phyloP scores from a whole-genome alignment of 2,888 invertebrate species.

The Mesorhabditis spiculigera region DNA sequence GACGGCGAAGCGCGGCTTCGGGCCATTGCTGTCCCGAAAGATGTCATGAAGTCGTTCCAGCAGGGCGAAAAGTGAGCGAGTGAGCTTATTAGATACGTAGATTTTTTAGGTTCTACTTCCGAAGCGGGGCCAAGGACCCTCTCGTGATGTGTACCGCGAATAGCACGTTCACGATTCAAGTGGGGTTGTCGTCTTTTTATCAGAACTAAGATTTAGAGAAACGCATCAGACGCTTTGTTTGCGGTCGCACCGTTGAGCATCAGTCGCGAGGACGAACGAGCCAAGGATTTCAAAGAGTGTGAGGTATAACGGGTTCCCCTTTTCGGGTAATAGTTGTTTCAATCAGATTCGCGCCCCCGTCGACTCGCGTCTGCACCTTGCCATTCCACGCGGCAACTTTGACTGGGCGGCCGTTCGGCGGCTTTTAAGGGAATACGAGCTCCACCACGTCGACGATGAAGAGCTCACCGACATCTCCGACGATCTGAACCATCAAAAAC shows the following conservation, averaged over 20 bases:
- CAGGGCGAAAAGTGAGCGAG: not conserved
- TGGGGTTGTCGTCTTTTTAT: not conserved
- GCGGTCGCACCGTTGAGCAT: not conserved
- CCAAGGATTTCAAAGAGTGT: not conserved
- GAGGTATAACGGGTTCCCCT: not conserved
- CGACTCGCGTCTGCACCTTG: not conserved
- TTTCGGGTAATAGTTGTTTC: not conserved
- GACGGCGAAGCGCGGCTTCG: not conserved
- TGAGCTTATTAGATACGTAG: not conserved
- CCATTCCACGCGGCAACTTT: no score
- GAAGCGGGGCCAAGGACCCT: not conserved
- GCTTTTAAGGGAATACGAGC: no score
- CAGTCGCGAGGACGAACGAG: not conserved
- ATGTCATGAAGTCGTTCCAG: not conserved
- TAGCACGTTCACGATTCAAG: not conserved
- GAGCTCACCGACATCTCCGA: no score
- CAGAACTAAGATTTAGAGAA: not conserved
- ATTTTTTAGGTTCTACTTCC: constrained; percentile 3
- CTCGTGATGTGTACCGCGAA: not conserved
- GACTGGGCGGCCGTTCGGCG: no score
- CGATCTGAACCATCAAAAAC: no score
- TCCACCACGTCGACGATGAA: no score
- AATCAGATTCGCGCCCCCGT: not conserved
- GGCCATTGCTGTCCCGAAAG: not conserved
- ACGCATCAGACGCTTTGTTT: not conserved